Base-by-base conservation (phyloP, 2,113 vertebrate species). In the Lonchura striata region DNA sequence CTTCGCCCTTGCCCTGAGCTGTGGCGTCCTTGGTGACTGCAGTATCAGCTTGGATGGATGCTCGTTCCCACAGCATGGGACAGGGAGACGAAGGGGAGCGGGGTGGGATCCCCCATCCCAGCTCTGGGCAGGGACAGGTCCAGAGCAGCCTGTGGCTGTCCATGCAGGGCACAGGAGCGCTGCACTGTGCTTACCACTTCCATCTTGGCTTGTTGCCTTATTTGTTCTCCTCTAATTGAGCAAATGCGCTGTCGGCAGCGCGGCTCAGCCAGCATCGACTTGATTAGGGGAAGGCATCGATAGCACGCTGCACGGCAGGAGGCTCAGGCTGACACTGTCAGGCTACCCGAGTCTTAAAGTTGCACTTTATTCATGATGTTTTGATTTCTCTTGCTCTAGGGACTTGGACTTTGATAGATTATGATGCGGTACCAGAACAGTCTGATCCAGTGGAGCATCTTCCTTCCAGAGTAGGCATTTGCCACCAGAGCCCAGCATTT, bases 361-460 rank as follows among this genome's bases (percentile, higher is more conserved):
- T 86, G 76, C 89, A 69, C 89, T 91, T 86, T 75, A 75, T 75
- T 86, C 82, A 68, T 39, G 54, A 86, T 52, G 88, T 60, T 96
- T 96, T 96, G 97, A 96, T 97, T 96, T 95, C 96, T 95, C 33
- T 19, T 95, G 79, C 97, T 95, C 97, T 92, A 95, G 97, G 96
- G 96, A 97, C 70, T 47, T 79, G 3, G 46, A 63, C 95, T 92
- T 92, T 94, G 96, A 92, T 93, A 92, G 97, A 96, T 83, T 75
- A 86, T 74, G 93, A 74, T 85, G 86, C 59, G 54, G 85, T 49
- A 59, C 84, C 41, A 21, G 94, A 92, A 71, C 92, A 72, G 60
- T 50, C 49, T 78, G 64, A 94, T 83, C 23, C 78, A 80, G 74
- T 20, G 11, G 88, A 82, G 89, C 87, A 82, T n/a, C 95, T 95